phyloP scores from a whole-genome alignment of 2,888 invertebrate genomes.

The Agrotis clavis region DNA sequence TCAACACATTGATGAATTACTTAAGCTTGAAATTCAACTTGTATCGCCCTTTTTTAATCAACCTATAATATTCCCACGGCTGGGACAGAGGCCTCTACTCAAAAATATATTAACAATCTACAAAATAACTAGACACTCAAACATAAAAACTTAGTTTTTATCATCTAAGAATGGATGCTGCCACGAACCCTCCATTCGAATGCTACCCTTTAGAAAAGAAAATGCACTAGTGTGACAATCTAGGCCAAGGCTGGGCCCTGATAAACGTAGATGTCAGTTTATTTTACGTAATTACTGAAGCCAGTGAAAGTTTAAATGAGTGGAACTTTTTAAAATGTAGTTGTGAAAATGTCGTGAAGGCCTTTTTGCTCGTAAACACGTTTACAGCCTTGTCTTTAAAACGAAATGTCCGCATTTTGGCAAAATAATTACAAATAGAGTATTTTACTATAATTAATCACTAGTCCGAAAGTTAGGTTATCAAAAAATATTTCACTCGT shows the following conservation, averaged over 20 bases:
- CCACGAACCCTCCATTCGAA: slow-evolving; percentile 4
- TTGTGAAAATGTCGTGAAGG: background rate
- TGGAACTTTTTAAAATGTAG: slow-evolving; percentile 12
- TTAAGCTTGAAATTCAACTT: too few species aligned
- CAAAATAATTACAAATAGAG: too few species aligned
- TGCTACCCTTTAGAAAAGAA: slow-evolving; percentile 30
- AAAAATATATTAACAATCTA: background rate
- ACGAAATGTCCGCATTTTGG: too few species aligned
- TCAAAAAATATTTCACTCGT: too few species aligned
- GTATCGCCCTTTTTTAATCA: too few species aligned
- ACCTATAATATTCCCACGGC: too few species aligned
- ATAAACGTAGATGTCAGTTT: slow-evolving; percentile 37
- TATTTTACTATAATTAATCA: too few species aligned
- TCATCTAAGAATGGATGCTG: slow-evolving; percentile 18
- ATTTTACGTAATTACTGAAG: slow-evolving; percentile 48
- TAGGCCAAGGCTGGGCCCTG: slow-evolving; percentile 38
- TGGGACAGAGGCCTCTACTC: too few species aligned
- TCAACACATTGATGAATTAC: too few species aligned
- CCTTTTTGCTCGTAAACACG: background rate
- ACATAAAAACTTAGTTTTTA: slow-evolving; percentile 25
- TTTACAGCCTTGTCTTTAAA: too few species aligned
- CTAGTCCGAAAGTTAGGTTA: too few species aligned
- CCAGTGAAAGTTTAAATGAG: slow-evolving; percentile 25
- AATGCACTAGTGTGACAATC: slow-evolving; percentile 40
- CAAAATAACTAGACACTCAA: background rate